phyloP scores from a whole-genome alignment of 2,113 vertebrate species.

The Alexandromys fortis region DNA sequence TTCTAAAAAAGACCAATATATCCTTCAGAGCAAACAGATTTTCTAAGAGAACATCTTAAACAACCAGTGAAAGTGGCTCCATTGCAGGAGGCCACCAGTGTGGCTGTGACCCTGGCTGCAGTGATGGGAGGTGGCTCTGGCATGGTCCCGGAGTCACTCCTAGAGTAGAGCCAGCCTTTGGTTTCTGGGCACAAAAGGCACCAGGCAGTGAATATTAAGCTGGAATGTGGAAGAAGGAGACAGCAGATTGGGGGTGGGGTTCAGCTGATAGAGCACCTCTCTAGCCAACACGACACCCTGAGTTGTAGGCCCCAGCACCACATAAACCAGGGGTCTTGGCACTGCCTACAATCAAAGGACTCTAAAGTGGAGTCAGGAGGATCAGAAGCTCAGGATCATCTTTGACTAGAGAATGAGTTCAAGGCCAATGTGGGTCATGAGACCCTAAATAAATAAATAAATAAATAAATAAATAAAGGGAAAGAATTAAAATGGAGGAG shows the following conservation, averaged over 20 bases:
- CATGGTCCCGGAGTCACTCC: not conserved
- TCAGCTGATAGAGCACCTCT: not conserved
- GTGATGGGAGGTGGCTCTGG: not conserved
- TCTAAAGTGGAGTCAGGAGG: not conserved
- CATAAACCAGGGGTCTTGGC: not conserved
- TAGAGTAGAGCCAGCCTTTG: not conserved
- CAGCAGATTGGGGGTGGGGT: not conserved
- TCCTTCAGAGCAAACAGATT: constrained; percentile 75
- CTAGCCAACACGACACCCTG: not conserved
- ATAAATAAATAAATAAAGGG: not conserved
- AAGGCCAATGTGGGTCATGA: too few relatives aligned
- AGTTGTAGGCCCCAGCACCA: not conserved
- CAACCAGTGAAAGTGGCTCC: constrained; percentile 50
- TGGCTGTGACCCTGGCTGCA: not conserved
- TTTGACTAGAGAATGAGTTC: too few relatives aligned
- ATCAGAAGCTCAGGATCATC: not conserved
- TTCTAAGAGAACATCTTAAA: constrained; percentile 73
- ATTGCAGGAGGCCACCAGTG: not conserved
- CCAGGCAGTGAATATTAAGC: not conserved
- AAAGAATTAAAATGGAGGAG: not conserved
- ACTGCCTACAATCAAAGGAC: not conserved
- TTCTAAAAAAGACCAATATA: constrained; percentile 63
- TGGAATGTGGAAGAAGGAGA: not conserved
- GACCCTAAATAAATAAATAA: too few relatives aligned
- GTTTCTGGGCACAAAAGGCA: not conserved